These are phyloP conservation scores for Pseudomyrmex gracilis DNA, from an alignment of 1,140 invertebrate genomes.

Conservation along the genomic window DNA sequence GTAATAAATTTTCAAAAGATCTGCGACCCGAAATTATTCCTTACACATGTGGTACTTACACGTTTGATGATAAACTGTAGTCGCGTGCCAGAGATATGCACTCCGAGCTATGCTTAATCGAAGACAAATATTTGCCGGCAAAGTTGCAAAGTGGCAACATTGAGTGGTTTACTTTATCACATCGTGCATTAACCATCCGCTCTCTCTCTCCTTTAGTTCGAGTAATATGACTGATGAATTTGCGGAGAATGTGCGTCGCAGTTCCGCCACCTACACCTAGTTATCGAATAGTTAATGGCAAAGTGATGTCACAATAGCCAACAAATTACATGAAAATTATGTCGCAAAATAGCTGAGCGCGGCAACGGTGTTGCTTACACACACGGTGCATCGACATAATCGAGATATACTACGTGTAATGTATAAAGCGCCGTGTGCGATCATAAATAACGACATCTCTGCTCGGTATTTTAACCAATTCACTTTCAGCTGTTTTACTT, in stretches of 20 bases:
- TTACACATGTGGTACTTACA: not conserved
- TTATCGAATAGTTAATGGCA: slow-evolving; percentile 8
- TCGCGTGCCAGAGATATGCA: not conserved
- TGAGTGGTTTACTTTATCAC: slow-evolving; percentile 28
- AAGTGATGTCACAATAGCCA: not conserved
- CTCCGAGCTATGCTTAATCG: slow-evolving; percentile 38
- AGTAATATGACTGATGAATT: slow-evolving; percentile 13
- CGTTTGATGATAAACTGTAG: not conserved
- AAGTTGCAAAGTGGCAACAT: slow-evolving; percentile 8
- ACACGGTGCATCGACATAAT: not conserved
- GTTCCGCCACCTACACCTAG: no score
- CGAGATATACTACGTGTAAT: not conserved
- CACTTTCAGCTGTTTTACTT: not conserved
- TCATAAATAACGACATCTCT: not conserved
- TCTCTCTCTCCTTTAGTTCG: not conserved
- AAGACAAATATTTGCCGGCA: slow-evolving; percentile 44
- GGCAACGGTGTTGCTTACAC: not conserved
- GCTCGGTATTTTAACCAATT: not conserved
- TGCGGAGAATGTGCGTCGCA: not conserved
- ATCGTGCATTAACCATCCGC: slow-evolving; percentile 6
- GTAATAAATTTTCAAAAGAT: not conserved
- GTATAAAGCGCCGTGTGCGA: not conserved
- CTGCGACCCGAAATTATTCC: not conserved
- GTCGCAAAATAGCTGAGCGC: not conserved
- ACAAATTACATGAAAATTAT: slow-evolving; percentile 27